A percentile compares a stretch with the other conserved stretches of the same genome.
phyloP scores from a whole-genome alignment of 1,140 invertebrate species.

The Limonius californicus region DNA sequence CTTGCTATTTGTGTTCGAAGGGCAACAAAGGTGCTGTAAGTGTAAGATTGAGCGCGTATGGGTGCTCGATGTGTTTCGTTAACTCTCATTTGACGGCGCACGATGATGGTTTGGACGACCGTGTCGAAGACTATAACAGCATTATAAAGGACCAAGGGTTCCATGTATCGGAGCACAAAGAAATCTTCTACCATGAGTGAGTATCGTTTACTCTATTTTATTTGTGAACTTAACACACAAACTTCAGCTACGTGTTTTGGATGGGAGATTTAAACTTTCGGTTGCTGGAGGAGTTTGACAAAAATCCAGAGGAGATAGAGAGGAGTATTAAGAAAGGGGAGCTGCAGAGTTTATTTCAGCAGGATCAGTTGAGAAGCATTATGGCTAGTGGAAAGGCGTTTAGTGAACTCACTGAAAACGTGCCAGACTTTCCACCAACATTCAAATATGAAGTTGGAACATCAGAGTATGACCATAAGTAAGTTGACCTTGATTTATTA shows the following conservation, averaged over 20 bases:
- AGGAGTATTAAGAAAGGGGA: slow-evolving; percentile 61
- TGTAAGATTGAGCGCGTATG: slow-evolving; percentile 79
- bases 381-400: slow-evolving; percentile 73
- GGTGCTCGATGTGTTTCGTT: slow-evolving; percentile 80
- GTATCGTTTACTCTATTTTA: background rate
- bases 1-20: slow-evolving; percentile 52
- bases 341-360: slow-evolving; percentile 59
- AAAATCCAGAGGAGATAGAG: slow-evolving; percentile 63
- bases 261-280: slow-evolving; percentile 94
- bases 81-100: slow-evolving; percentile 88
- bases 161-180: slow-evolving; percentile 66
- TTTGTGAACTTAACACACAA: background rate
- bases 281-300: slow-evolving; percentile 58
- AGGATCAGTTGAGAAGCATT: slow-evolving; percentile 69
- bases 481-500: too few species aligned
- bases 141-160: slow-evolving; percentile 73
- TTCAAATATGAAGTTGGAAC: slow-evolving; percentile 78
- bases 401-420: slow-evolving; percentile 68
- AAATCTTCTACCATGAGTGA: slow-evolving; percentile 88
- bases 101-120: slow-evolving; percentile 71
- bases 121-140: slow-evolving; percentile 81
- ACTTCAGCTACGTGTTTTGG: slow-evolving; percentile 88
- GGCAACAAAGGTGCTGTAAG: slow-evolving; percentile 94
- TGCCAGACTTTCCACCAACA: slow-evolving; percentile 80
- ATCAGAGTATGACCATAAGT: slow-evolving; percentile 77